Conservation (phyloP, 2,888 invertebrate genomes). For the Lutraria lutraria region DNA sequence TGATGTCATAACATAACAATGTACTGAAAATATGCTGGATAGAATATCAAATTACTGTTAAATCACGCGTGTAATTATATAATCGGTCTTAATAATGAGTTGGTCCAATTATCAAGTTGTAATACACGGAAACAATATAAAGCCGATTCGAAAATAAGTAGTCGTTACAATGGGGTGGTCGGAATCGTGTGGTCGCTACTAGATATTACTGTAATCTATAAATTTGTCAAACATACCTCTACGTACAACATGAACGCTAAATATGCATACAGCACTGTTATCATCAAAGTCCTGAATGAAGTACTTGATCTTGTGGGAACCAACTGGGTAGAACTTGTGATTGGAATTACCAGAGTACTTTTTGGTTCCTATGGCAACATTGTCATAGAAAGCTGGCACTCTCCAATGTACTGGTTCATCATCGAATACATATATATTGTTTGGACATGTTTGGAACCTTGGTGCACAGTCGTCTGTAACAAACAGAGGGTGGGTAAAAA, state of each 20-base stretch:
- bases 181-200: neutral
- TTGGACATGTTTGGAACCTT: neutral
- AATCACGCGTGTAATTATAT: too few species aligned
- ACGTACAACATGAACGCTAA: neutral
- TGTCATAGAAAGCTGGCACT: neutral
- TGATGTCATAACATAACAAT: too few species aligned
- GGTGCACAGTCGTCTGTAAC: neutral
- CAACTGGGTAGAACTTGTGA: neutral
- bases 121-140: too few species aligned
- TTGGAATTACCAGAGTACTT: neutral
- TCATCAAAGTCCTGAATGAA: neutral
- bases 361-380: neutral
- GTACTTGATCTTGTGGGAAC: neutral
- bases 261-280: neutral
- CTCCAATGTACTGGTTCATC: neutral
- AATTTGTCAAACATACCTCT: neutral
- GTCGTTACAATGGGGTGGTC: neutral
- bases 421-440: neutral
- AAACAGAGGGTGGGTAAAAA: neutral
- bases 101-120: neutral
- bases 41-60: too few species aligned
- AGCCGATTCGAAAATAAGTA: neutral
- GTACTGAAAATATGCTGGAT: too few species aligned
- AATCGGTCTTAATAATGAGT: neutral
- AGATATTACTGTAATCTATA: neutral